A percentile compares a stretch with the other conserved stretches of the same genome.
Conservation (phyloP, 1,140 invertebrate species). For the Planococcus citri region DNA sequence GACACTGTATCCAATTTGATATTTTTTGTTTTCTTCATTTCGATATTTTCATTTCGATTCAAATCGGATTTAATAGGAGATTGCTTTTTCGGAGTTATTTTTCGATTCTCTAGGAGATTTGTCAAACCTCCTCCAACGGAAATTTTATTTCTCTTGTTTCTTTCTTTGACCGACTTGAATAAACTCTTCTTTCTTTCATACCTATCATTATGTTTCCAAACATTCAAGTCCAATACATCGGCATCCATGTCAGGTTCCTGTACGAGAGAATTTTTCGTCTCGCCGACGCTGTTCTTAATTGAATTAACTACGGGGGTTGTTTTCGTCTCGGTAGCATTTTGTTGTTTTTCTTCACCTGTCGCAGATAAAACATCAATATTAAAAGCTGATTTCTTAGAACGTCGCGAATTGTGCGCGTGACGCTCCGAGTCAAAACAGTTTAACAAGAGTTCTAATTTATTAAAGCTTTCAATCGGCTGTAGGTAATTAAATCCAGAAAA, state of each 20-base stretch:
- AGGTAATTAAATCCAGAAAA: neutral
- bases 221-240: neutral
- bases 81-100: neutral
- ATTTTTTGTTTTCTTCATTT: no score
- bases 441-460: neutral
- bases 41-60: no score
- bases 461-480: neutral
- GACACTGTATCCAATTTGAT: no score
- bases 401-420: no score
- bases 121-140: neutral
- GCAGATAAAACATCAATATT: neutral
- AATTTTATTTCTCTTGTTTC: neutral
- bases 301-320: neutral
- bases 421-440: neutral
- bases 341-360: neutral
- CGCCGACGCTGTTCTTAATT: neutral
- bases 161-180: constrained; percentile 5
- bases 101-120: neutral
- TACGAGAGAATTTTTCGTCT: neutral
- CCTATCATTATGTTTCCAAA: neutral
- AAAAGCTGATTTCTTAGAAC: neutral
- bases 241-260: neutral
- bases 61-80: neutral
- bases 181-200: neutral
- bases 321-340: neutral